Evolutionary conservation across 2,797 vertebrate species (phyloP).

Genomic region (Lithobates pipiens): DNA sequence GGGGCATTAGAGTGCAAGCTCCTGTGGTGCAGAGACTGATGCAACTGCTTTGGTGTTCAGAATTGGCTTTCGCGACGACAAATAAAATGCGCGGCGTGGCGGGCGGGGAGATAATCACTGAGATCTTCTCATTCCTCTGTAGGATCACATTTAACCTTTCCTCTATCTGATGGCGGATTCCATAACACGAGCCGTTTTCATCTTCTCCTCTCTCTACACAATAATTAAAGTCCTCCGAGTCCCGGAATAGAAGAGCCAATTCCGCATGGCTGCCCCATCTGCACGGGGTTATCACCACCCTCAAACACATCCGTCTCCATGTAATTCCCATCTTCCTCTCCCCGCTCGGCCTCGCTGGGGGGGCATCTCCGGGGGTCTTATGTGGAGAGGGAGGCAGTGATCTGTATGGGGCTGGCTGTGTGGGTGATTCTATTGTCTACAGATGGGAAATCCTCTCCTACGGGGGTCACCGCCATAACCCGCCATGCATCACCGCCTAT

Average conservation of each 20-base stretch:
- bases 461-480: neutral
- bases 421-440: constrained; percentile 13
- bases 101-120: no score
- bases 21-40: no score
- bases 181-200: neutral
- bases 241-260: constrained; percentile 1
- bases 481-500: no score
- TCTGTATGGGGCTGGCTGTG: constrained; percentile 9
- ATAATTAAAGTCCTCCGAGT: neutral
- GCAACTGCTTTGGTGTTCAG: no score
- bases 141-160: neutral
- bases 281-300: neutral
- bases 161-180: neutral
- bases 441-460: no score
- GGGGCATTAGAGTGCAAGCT: no score
- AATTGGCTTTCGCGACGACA: no score
- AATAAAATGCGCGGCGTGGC: no score
- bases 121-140: neutral
- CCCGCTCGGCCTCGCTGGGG: constrained; percentile 11
- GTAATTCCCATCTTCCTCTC: neutral
- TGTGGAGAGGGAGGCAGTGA: neutral
- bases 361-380: neutral
- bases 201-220: neutral
- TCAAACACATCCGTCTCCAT: constrained; percentile 9
- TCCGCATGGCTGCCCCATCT: neutral